A percentile compares a stretch with the other conserved stretches of the same genome.
Evolutionary conservation across 2,113 vertebrate species (phyloP).

Genomic region (Uria lomvia): DNA sequence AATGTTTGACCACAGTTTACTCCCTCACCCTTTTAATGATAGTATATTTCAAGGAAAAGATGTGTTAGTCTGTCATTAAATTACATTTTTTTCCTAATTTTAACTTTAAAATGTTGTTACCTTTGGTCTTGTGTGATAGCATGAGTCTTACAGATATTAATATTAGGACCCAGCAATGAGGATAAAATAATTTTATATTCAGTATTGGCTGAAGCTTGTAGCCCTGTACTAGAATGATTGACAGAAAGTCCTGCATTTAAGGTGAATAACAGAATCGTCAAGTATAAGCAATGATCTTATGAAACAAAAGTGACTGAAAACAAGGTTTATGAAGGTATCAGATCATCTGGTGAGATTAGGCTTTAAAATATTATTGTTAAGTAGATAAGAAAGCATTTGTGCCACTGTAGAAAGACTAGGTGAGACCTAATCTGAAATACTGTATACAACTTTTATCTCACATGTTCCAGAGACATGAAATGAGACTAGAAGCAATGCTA

Average conservation of each 20-base stretch:
- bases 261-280: not conserved
- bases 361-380: not conserved
- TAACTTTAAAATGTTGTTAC: not conserved
- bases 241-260: not conserved
- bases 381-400: not conserved
- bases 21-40: not conserved
- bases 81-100: not conserved
- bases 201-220: fast-evolving
- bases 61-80: not conserved
- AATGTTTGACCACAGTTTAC: not conserved
- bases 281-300: not conserved
- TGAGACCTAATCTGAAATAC: not conserved
- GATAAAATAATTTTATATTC: not conserved
- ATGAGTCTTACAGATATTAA: not conserved
- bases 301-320: not conserved
- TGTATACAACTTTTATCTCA: not conserved
- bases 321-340: not conserved
- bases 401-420: not conserved
- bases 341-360: not conserved
- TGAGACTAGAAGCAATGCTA: not conserved
- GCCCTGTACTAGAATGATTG: not conserved
- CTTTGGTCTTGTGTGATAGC: not conserved
- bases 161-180: not conserved
- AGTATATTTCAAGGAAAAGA: not conserved
- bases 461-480: fast-evolving